A percentile compares a stretch with the other conserved stretches of the same genome.
phyloP scores from a whole-genome alignment of 2,797 vertebrate species.

The Neosalanx taihuensis region DNA sequence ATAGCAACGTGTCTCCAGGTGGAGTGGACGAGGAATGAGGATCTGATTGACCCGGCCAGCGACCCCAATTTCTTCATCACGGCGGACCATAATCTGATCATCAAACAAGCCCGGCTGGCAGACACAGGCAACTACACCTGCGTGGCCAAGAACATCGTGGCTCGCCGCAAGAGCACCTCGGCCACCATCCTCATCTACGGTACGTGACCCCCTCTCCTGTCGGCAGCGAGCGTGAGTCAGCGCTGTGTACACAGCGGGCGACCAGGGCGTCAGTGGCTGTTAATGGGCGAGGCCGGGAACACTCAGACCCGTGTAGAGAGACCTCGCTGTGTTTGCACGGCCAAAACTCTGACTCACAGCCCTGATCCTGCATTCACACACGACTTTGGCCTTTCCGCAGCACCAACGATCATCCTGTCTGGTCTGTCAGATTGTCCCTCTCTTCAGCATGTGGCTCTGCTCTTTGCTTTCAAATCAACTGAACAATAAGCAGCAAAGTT shows the following conservation, averaged over 20 bases:
- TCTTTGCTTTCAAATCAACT: too few species aligned
- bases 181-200: conserved; percentile 92
- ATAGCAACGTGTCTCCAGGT: conserved; percentile 74
- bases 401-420: too few species aligned
- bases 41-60: conserved; percentile 85
- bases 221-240: conserved; percentile 15
- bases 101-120: conserved; percentile 90
- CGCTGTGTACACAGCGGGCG: conserved; percentile 9
- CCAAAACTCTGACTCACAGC: too few species aligned
- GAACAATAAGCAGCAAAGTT: too few species aligned
- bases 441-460: too few species aligned
- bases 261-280: conserved; percentile 3
- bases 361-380: too few species aligned
- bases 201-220: conserved; percentile 62
- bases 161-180: conserved; percentile 88
- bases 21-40: conserved; percentile 96
- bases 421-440: too few species aligned
- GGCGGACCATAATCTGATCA: conserved; percentile 90
- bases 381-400: too few species aligned
- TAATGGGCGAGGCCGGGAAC: too few species aligned
- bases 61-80: conserved; percentile 95
- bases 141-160: conserved; percentile 98
- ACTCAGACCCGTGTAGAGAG: too few species aligned
- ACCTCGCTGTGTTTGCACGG: too few species aligned
- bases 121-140: conserved; percentile 99